These are phyloP conservation scores for Lophotriccus pileatus DNA, from an alignment of 2,797 vertebrate genomes.

Conservation along the genomic window DNA sequence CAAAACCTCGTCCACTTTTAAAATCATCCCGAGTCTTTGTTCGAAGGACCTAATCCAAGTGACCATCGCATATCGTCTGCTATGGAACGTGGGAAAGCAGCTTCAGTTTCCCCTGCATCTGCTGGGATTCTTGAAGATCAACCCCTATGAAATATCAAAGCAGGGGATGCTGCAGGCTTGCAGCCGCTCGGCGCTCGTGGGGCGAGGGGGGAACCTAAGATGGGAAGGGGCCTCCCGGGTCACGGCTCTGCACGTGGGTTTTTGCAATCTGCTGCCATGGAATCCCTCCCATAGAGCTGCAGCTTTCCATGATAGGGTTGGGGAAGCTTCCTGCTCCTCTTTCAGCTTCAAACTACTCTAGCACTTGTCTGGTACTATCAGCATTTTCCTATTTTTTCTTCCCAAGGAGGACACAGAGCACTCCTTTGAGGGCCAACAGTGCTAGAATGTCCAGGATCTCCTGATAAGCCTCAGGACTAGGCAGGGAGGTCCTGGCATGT, in stretches of 20 bases:
- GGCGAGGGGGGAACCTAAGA: background rate
- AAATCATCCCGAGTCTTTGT: background rate
- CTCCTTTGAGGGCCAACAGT: background rate
- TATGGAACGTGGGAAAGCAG: background rate
- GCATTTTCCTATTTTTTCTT: background rate
- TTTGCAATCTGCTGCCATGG: background rate
- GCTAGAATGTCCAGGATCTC: background rate
- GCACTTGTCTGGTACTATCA: background rate
- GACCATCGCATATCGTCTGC: fast-evolving
- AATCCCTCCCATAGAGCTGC: background rate
- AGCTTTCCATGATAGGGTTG: fast-evolving
- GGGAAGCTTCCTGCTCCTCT: background rate
- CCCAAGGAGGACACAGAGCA: fast-evolving
- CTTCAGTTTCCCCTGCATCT: constrained; percentile 43
- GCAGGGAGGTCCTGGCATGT: background rate
- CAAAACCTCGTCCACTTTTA: background rate
- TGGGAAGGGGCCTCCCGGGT: background rate
- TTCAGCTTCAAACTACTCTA: background rate
- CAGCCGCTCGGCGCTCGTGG: fast-evolving
- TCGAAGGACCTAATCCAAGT: background rate
- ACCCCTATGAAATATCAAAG: constrained; percentile 22
- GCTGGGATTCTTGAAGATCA: background rate
- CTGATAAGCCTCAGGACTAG: background rate
- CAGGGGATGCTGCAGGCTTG: background rate
- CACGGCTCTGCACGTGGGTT: fast-evolving